Base-by-base conservation (phyloP, 2,113 vertebrate genomes). In the Psettodes erumei region DNA sequence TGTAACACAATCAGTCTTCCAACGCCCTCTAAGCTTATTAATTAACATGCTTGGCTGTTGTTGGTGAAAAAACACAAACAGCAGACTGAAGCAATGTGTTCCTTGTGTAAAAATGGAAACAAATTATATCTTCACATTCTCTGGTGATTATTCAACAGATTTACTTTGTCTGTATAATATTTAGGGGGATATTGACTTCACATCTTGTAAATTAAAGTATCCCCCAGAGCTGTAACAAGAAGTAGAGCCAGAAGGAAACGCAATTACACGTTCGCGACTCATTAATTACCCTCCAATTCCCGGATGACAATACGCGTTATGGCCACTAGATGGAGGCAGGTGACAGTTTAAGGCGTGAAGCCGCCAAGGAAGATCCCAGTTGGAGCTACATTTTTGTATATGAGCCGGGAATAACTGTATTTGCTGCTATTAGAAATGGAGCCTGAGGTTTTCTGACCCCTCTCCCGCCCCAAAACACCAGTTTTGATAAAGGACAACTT, bases 301-400 rank as follows among this genome's bases (percentile, higher is more conserved):
- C 28, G 1, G 1, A 40, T 3, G 1, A 21, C 35, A 69, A 15
- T 77, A 40, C 67, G 43, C 6, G 2, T 0, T 23, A 9, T 42
- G 37, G 48, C 50, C 91, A 85, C 87, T 77, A 88, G 90, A 72
- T 74, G 76, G 88, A 38, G 63, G 27, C 40, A 85, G 38, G 27
- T n/a, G 15, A 51, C 47, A 32, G 32, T 28, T 54, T 38, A 54
- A 35, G 1, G 1, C 8, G 11, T 11, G 21, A 4, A 0, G 10
- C 5, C 21, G 35, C 3, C 9, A 59, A 8, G 12, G 13, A 42
- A 33, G 32, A 12, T 4, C 45, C 15, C 21, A 7, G 48, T 27
- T 62, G 21, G 45, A 33, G 37, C 2, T 11, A 32, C 7, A 16
- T 16, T 23, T 15, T 42, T 1, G 25, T 16, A 40, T 32, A 15